Base-by-base conservation (phyloP, 1,140 invertebrate genomes). In the Sweltsa coloradensis region DNA sequence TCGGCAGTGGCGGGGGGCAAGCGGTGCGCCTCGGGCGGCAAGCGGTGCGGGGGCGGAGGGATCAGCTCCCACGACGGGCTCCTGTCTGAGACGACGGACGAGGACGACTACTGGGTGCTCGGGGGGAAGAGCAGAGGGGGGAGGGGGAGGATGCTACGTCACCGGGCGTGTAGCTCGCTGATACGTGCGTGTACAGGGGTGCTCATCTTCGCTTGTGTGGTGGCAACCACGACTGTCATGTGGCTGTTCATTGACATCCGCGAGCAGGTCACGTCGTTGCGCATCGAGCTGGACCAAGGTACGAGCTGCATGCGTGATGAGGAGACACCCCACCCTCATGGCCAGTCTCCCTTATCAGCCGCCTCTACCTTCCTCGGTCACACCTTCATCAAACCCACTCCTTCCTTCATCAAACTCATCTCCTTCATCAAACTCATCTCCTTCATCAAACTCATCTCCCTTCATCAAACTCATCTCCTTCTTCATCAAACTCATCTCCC, bases 211-310 rank as follows among this genome's bases (percentile, higher is more conserved):
- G 70, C 75, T 3, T 76, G 75, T 51, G 68, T 79, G n/a, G 68
- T 79, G 2, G 73, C 75, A 24, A 78, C 78, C 6, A 71, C 74
- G 16, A 75, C 76, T 29, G 71, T 80, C 27, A 69, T 80, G 47
- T 81, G 78, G 76, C 66, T 80, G 3, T 80, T 81, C 57, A 74
- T 79, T 25, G 78, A 81, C 55, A 75, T 80, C 23, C 68, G 77
- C 53, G 68, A 79, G 49, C 78, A 81, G 60, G 72, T 79, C 42
- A 72, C 73, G 7, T 73, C 72, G 5, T 67, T 81, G 5, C 68
- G 77, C 50, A 71, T 66, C 34, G 74, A 81, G 58, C 71, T 81
- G 58, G 76, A 81, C 57, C 72, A 76, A 79, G 78, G 79, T 80
- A 62, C 41, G 13, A n/a, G n/a, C n/a, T n/a, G n/a, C n/a, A n/a